phyloP scores from a whole-genome alignment of 2,113 vertebrate genomes.

The Heteronetta atricapilla region DNA sequence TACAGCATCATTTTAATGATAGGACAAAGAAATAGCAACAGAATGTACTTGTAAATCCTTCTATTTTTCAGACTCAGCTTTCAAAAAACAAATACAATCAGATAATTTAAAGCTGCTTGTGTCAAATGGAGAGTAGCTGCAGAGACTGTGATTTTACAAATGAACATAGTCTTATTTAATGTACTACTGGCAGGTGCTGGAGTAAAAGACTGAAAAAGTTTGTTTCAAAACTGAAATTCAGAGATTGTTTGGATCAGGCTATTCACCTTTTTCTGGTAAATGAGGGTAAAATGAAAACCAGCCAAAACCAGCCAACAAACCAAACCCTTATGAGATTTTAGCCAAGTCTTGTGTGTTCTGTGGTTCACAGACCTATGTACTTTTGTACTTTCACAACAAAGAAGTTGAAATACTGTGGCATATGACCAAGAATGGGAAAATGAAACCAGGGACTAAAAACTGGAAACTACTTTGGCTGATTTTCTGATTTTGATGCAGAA shows the following conservation, averaged over 20 bases:
- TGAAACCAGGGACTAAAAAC: neutral
- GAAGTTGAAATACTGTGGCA: neutral
- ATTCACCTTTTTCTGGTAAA: neutral
- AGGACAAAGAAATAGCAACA: constrained; percentile 49
- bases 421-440: neutral
- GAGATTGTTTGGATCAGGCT: neutral
- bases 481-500: neutral
- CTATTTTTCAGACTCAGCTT: constrained; percentile 37
- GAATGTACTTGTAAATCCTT: constrained; percentile 43
- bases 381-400: neutral
- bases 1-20: constrained; percentile 32
- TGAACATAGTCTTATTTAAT: neutral
- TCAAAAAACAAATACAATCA: neutral
- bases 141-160: neutral
- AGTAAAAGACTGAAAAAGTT: neutral
- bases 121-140: neutral
- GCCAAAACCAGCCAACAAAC: too few species aligned
- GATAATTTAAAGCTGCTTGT: constrained; percentile 41
- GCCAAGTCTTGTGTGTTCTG: neutral
- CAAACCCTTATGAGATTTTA: neutral
- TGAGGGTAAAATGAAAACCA: neutral
- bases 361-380: neutral
- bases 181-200: neutral
- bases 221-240: neutral
- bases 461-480: neutral